A percentile compares a stretch with the other conserved stretches of the same genome.
Evolutionary conservation across 2,113 vertebrate genomes (phyloP).

Genomic region (Hydrolagus affinis): DNA sequence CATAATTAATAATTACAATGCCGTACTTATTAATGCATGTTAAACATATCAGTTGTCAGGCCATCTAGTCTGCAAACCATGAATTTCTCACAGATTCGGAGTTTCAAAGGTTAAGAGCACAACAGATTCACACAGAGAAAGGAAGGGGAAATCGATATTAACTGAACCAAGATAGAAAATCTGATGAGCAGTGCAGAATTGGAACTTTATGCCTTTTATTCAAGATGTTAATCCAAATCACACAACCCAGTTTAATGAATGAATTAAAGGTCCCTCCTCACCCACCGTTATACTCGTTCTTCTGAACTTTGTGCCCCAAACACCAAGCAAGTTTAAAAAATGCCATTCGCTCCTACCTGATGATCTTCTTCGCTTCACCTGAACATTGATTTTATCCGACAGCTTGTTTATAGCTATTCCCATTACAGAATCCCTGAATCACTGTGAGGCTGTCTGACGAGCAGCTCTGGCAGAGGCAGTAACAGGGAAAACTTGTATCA

Average conservation of each 20-base stretch:
- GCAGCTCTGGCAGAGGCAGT: constrained; percentile 36
- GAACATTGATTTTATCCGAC: constrained; percentile 44
- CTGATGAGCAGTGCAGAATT: background rate
- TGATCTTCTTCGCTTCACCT: constrained; percentile 45
- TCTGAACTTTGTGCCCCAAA: background rate
- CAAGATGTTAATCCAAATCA: too few species aligned
- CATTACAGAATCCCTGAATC: constrained; percentile 33
- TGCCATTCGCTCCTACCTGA: constrained; percentile 40
- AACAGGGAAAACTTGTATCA: constrained; percentile 20
- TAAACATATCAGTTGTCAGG: background rate
- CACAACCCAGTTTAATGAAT: background rate
- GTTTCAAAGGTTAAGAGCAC: background rate
- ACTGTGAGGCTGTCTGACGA: background rate
- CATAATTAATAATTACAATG: background rate
- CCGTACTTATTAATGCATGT: too few species aligned
- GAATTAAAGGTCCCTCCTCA: background rate
- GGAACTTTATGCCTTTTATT: background rate
- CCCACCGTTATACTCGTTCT: background rate
- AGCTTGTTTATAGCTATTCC: constrained; percentile 48
- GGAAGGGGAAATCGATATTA: background rate
- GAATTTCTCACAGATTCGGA: background rate
- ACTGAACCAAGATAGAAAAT: background rate
- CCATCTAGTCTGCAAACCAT: background rate
- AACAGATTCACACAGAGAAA: background rate
- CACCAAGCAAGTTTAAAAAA: background rate